Evolutionary conservation across 2,113 vertebrate species (phyloP).

Genomic region (Psettodes erumei): DNA sequence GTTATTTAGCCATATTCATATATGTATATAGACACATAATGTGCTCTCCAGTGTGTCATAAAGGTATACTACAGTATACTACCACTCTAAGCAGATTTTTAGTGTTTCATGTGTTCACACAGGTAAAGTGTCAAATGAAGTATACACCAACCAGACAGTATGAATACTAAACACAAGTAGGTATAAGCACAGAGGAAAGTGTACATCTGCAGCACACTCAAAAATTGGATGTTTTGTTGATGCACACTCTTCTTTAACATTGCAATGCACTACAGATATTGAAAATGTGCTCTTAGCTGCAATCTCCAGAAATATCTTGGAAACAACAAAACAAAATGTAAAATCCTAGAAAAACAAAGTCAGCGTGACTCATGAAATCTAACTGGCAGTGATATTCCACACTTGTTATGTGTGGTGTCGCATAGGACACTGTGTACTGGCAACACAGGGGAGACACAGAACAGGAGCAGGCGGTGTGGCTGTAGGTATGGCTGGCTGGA

Average conservation of each 20-base stretch:
- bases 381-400: neutral
- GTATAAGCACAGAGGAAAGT: constrained; percentile 1
- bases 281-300: no score
- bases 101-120: neutral
- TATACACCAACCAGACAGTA: neutral
- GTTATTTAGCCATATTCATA: neutral
- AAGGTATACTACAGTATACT: neutral
- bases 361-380: no score
- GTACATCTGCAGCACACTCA: no score
- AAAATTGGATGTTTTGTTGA: no score
- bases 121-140: neutral
- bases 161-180: neutral
- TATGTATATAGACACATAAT: neutral
- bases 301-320: neutral
- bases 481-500: no score
- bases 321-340: neutral
- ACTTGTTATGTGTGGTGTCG: no score
- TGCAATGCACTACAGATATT: no score
- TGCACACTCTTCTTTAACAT: no score
- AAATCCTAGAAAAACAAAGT: neutral
- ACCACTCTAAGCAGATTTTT: neutral
- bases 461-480: no score
- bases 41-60: neutral
- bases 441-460: no score
- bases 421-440: no score